phyloP scores from a whole-genome alignment of 2,888 invertebrate genomes.

The Minunthozetes semirufus region DNA sequence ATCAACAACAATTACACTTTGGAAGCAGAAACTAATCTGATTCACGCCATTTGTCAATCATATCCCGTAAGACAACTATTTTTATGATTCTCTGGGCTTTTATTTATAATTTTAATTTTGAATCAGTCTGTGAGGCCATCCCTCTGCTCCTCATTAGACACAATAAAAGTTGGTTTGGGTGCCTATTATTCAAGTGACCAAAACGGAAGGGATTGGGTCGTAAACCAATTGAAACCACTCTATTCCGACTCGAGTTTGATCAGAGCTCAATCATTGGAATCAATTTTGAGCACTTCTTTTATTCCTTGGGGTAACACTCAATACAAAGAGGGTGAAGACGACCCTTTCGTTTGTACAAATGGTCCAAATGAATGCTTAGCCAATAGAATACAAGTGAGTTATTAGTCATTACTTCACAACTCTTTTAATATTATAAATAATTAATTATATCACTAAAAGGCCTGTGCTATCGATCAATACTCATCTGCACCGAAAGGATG shows the following conservation, averaged over 20 bases:
- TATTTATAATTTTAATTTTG: background rate
- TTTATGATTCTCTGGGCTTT: background rate
- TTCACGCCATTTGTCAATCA: conserved; percentile 27
- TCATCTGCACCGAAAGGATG: background rate
- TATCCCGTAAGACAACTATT: conserved; percentile 1
- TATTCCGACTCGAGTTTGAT: background rate
- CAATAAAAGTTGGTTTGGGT: background rate
- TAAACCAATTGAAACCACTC: conserved; percentile 22
- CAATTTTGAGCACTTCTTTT: conserved; percentile 2
- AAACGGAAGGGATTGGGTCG: background rate
- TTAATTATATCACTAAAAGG: background rate
- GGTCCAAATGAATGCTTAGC: background rate
- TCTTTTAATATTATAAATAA: background rate
- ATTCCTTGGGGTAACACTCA: conserved; percentile 28
- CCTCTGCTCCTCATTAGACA: conserved; percentile 16
- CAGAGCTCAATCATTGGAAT: background rate
- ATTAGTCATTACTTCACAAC: background rate
- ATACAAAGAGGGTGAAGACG: background rate
- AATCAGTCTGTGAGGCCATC: conserved; percentile 10
- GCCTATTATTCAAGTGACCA: conserved; percentile 27
- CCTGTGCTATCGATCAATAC: conserved; percentile 32
- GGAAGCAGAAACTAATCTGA: conserved; percentile 13
- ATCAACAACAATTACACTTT: background rate
- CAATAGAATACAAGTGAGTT: conserved; percentile 11
- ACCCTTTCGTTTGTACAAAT: background rate